These are phyloP conservation scores for Octodon degus DNA, from an alignment of 2,113 vertebrate genomes.

Conservation along the genomic window DNA sequence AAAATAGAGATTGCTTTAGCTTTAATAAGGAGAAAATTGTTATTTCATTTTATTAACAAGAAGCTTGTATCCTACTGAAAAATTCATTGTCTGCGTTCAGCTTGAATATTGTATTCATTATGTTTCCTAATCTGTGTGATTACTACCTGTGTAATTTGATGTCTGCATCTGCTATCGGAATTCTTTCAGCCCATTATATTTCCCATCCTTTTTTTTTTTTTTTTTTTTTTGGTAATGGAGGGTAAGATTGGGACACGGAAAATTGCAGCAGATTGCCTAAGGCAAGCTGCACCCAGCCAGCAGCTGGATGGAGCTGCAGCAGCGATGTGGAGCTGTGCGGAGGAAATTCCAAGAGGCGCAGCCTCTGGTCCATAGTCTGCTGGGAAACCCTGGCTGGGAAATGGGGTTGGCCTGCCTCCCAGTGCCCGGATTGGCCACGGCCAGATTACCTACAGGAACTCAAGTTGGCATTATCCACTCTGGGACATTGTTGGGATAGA, in stretches of 20 bases:
- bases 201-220: conserved; percentile 64
- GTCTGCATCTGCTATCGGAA: conserved; percentile 75
- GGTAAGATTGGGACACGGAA: conserved; percentile 70
- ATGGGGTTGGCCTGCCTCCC: conserved; percentile 35
- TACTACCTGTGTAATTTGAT: conserved; percentile 80
- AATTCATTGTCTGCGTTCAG: conserved; percentile 75
- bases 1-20: conserved; percentile 76
- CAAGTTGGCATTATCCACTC: not conserved
- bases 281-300: conserved; percentile 68
- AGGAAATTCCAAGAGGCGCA: not conserved
- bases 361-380: not conserved
- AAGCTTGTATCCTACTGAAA: conserved; percentile 74
- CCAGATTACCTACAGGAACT: conserved; percentile 6
- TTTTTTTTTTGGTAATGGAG: conserved; percentile 59
- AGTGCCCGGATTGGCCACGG: not conserved
- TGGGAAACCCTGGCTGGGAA: not conserved
- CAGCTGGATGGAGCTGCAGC: conserved; percentile 60
- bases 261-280: conserved; percentile 79
- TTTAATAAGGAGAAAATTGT: conserved; percentile 79
- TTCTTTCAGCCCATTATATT: conserved; percentile 83
- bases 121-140: conserved; percentile 78
- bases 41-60: conserved; percentile 81
- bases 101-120: conserved; percentile 79
- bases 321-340: not conserved
- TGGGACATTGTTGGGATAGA: not conserved